Evolutionary conservation across 2,797 vertebrate genomes (phyloP).

Genomic region (Sebastes itinus): DNA sequence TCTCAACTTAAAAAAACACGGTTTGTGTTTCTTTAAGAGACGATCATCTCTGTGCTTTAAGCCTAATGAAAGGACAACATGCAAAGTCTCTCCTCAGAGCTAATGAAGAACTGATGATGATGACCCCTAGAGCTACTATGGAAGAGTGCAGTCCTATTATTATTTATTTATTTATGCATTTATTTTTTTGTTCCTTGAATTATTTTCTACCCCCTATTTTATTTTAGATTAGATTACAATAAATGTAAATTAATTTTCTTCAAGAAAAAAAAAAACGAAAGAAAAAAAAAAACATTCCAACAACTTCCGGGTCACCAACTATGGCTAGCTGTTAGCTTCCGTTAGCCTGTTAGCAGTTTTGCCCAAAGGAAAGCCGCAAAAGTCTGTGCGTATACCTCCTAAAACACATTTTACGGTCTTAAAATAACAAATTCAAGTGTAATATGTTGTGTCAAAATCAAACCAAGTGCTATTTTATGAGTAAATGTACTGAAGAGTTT

Average conservation of each 20-base stretch:
- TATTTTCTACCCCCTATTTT: no score
- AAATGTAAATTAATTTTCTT: no score
- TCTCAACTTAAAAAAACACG: not conserved
- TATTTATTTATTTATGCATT: no score
- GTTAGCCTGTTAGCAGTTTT: not conserved
- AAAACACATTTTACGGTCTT: not conserved
- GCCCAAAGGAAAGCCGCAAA: not conserved
- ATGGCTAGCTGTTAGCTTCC: slow-evolving; percentile 5
- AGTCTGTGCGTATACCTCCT: not conserved
- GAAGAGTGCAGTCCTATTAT: no score
- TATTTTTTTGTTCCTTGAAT: no score
- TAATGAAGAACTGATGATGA: no score
- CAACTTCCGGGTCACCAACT: slow-evolving; percentile 59
- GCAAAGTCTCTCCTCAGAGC: no score
- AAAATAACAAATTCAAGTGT: not conserved
- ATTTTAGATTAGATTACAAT: no score
- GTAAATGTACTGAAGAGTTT: not conserved
- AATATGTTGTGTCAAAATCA: not conserved
- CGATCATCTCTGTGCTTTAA: no score
- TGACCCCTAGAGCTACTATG: no score
- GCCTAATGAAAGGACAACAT: no score
- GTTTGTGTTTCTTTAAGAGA: slow-evolving; percentile 44
- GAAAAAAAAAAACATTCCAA: slow-evolving; percentile 17
- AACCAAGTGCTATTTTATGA: not conserved
- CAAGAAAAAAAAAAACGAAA: no score